Percentiles rank a stretch among this genome's conserved stretches.
These are phyloP conservation scores for Cyprinus carpio DNA, from an alignment of 2,113 vertebrate genomes.

Conservation along the genomic window DNA sequence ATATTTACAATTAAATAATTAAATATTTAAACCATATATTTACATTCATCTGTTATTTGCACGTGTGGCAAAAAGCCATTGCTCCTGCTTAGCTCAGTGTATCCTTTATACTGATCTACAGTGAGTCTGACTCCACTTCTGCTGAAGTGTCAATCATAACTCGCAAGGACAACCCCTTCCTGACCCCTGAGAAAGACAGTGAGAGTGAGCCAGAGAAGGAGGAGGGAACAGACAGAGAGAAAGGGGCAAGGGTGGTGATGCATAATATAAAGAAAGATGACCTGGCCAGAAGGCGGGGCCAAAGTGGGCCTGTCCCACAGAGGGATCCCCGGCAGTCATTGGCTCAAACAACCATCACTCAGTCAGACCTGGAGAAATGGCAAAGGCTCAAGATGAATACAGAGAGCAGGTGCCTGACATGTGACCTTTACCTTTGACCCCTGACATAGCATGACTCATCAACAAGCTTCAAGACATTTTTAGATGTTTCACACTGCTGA, in stretches of 20 bases:
- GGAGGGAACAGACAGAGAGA: conserved; percentile 58
- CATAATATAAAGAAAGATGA: conserved; percentile 81
- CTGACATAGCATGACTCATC: conserved; percentile 8
- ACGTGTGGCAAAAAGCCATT: background rate
- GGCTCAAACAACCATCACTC: conserved; percentile 78
- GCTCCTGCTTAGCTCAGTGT: background rate
- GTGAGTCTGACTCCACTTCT: conserved; percentile 31
- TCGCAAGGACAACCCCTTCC: conserved; percentile 47
- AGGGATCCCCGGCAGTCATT: conserved; percentile 71
- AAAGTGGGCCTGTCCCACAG: conserved; percentile 66
- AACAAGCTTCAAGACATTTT: background rate
- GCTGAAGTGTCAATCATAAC: conserved; percentile 50
- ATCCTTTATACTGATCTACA: conserved; percentile 40
- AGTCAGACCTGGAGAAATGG: conserved; percentile 90
- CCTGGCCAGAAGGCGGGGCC: conserved; percentile 78
- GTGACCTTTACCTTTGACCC: conserved; percentile 31
- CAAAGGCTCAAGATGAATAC: conserved; percentile 85
- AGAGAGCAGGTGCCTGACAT: conserved; percentile 83
- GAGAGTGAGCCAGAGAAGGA: conserved; percentile 13
- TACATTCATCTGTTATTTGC: background rate
- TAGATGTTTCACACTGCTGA: background rate
- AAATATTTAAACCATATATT: background rate
- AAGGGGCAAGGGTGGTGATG: conserved; percentile 56
- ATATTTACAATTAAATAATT: background rate
- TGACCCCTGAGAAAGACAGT: conserved; percentile 32